A percentile compares a stretch with the other conserved stretches of the same genome.
phyloP scores from a whole-genome alignment of 2,113 vertebrate species.

The Lathamus discolor region DNA sequence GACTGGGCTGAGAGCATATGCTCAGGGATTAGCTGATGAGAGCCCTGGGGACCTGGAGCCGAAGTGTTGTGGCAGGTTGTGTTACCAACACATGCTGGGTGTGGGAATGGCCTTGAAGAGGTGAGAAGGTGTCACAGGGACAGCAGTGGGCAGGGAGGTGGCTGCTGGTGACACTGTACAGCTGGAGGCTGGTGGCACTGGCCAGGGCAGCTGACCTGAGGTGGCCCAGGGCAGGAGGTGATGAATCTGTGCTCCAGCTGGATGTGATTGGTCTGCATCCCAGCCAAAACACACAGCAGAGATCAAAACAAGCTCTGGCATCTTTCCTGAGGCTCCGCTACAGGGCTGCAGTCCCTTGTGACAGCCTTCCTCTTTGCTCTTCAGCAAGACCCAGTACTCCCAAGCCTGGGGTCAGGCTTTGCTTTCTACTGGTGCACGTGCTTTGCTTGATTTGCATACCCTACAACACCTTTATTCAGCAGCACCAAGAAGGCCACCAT shows the following conservation, averaged over 20 bases:
- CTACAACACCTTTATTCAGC: neutral
- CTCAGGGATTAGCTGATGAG: neutral
- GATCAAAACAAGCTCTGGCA: neutral
- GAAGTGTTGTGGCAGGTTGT: neutral
- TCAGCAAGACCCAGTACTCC: neutral
- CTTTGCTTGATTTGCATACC: neutral
- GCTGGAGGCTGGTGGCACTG: neutral
- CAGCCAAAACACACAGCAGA: neutral
- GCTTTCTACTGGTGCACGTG: neutral
- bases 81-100: neutral
- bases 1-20: neutral
- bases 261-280: neutral
- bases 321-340: neutral
- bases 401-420: neutral
- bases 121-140: neutral
- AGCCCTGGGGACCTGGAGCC: neutral
- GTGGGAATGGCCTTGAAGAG: fast-evolving
- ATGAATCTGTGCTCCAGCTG: neutral
- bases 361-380: neutral
- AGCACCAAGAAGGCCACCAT: neutral
- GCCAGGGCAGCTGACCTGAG: neutral
- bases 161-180: neutral
- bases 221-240: fast-evolving
- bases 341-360: neutral
- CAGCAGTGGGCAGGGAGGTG: neutral